These are phyloP conservation scores for Anticlea derivata DNA, from an alignment of 2,888 invertebrate genomes.

Conservation along the genomic window DNA sequence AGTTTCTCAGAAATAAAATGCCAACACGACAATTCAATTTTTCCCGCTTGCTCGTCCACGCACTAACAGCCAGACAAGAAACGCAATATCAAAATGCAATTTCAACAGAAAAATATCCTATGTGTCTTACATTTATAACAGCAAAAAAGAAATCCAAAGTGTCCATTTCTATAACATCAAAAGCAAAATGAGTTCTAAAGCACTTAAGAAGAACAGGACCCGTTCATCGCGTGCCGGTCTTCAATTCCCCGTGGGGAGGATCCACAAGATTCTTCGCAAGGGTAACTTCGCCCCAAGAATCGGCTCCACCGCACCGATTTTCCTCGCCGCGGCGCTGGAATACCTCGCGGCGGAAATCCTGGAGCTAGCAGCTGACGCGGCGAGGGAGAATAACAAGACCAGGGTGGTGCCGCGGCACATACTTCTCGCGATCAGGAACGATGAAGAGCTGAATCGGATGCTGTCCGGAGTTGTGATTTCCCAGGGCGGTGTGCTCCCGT, in stretches of 20 bases:
- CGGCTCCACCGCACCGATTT: slow-evolving; percentile 80
- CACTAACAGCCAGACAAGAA: slow-evolving; percentile 11
- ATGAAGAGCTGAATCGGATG: slow-evolving; percentile 61
- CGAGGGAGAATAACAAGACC: slow-evolving; percentile 86
- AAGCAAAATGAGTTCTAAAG: slow-evolving; percentile 43
- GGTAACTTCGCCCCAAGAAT: slow-evolving; percentile 85
- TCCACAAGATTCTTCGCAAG: slow-evolving; percentile 82
- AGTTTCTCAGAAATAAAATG: too few species aligned
- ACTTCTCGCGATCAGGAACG: slow-evolving; percentile 60
- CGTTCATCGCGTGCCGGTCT: slow-evolving; percentile 80
- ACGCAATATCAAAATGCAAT: too few species aligned
- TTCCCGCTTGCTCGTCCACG: slow-evolving; percentile 1
- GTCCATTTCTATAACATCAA: too few species aligned
- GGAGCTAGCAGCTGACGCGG: slow-evolving; percentile 86
- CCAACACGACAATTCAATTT: too few species aligned
- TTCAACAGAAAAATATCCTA: too few species aligned
- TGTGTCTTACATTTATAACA: too few species aligned
- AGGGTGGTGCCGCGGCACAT: slow-evolving; percentile 65
- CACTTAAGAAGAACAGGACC: slow-evolving; percentile 46
- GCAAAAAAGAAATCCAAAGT: too few species aligned
- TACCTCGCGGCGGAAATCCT: slow-evolving; percentile 84
- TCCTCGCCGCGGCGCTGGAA: slow-evolving; percentile 84
- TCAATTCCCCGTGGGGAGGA: slow-evolving; percentile 81
- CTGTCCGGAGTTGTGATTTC: slow-evolving; percentile 57
- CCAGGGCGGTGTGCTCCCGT: slow-evolving; percentile 59